Base-by-base conservation (phyloP, 2,888 invertebrate species). In the Leptinotarsa tumamoca region DNA sequence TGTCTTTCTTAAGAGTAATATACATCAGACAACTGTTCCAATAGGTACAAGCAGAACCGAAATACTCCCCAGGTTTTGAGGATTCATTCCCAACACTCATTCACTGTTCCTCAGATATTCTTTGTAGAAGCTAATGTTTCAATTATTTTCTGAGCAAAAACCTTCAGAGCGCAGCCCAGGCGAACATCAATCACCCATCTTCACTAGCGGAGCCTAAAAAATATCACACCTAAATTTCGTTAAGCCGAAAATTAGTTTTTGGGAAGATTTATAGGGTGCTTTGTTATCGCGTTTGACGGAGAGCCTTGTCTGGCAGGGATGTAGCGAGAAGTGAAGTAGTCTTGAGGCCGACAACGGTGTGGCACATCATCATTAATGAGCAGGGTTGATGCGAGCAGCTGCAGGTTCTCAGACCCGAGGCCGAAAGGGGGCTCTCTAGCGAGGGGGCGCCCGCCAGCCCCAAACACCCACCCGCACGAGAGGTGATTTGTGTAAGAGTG, bases 361-460 rank as follows among this genome's bases (percentile, higher is more conserved):
- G 71, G 66, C 92, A 93, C 93, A 93, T 93, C 93, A 93, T 93
- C 93, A 93, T 93, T 93, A 93, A 92, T 93, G 93, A 92, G 93
- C 90, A 91, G 91, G 84, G 84, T 82, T 83, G 85, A 85, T 86
- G 85, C 82, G 82, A 82, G 78, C 86, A 86, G 85, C 85, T 86
- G 86, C 78, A 68, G 71, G 82, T 85, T 86, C 85, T 79, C 85
- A 86, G 82, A 83, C 82, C 83, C 78, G 79, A 81, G 83, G 83
- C 80, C 80, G 75, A 58, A 71, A 77, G 77, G 80, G 71, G 63
- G 58, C 69, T 18, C 58, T 56, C 61, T 73, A 71, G 69, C 56
- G 67, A 33, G 52, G 67, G 73, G 61, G 68, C 23, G 49, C 27
- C 49, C 67, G 49, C 67, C 67, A 51, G 67, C 82, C 81, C 80